Evolutionary conservation across 2,888 invertebrate species (phyloP).

Genomic region (Diarsia mendica): DNA sequence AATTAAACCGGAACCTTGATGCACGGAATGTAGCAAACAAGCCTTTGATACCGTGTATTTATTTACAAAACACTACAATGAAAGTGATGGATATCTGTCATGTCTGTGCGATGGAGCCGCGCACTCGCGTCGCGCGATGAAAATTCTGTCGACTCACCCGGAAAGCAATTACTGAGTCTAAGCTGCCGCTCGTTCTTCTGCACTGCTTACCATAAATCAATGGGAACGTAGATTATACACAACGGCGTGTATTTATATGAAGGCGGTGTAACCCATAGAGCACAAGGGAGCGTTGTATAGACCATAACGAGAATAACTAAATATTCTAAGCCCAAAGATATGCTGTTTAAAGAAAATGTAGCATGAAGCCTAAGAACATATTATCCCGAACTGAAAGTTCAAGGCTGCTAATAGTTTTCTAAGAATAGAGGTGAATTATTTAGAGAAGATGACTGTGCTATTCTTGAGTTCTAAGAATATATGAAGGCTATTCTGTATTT

Average conservation of each 20-base stretch:
- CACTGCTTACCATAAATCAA: slow-evolving; percentile 74
- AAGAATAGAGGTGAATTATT: not conserved
- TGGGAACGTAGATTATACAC: slow-evolving; percentile 56
- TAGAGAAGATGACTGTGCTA: not conserved
- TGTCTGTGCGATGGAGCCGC: slow-evolving; percentile 55
- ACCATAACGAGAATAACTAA: slow-evolving; percentile 11
- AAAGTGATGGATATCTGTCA: slow-evolving; percentile 67
- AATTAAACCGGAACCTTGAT: slow-evolving; percentile 48
- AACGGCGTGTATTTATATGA: slow-evolving; percentile 29
- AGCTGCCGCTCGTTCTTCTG: slow-evolving; percentile 71
- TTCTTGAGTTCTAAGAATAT: not conserved
- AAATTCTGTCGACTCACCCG: slow-evolving; percentile 78
- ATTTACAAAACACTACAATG: slow-evolving; percentile 59
- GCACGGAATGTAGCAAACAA: slow-evolving; percentile 20
- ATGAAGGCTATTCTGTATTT: not conserved
- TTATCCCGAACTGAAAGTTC: not conserved
- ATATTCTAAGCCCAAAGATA: slow-evolving; percentile 10
- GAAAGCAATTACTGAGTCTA: slow-evolving; percentile 78
- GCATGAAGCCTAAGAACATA: not conserved
- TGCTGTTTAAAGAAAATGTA: not conserved
- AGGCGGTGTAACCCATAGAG: slow-evolving; percentile 25
- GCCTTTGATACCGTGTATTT: slow-evolving; percentile 40
- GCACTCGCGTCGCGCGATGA: slow-evolving; percentile 67
- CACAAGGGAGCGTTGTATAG: not conserved
- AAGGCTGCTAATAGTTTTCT: not conserved